phyloP scores from a whole-genome alignment of 2,888 invertebrate genomes.

The Empis livida region DNA sequence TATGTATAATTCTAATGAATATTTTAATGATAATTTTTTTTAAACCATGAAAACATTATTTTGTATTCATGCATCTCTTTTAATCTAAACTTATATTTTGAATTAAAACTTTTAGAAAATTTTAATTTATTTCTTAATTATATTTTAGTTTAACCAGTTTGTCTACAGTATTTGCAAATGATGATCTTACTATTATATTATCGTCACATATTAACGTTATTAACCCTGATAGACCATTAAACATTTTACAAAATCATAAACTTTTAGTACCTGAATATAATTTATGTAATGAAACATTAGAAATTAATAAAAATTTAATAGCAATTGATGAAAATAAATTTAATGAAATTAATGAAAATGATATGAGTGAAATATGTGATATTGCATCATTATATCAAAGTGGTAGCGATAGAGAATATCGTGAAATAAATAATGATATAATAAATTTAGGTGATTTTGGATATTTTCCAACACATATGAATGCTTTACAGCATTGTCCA shows the following conservation, averaged over 20 bases:
- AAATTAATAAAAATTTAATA: constrained; percentile 11
- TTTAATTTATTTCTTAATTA: too few species aligned
- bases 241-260: constrained; percentile 16
- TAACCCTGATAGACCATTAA: constrained; percentile 8
- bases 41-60: too few species aligned
- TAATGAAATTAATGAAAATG: constrained; percentile 1
- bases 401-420: not conserved
- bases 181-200: constrained; percentile 25
- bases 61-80: too few species aligned
- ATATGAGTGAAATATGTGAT: constrained; percentile 8
- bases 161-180: too few species aligned
- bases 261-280: constrained; percentile 16
- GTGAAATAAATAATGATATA: constrained; percentile 6
- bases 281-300: not conserved
- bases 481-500: constrained; percentile 19
- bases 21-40: too few species aligned
- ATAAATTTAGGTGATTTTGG: constrained; percentile 15
- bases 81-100: too few species aligned
- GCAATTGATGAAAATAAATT: constrained; percentile 14
- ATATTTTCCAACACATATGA: constrained; percentile 15
- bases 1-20: too few species aligned
- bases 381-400: constrained; percentile 5
- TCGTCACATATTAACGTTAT: constrained; percentile 24
- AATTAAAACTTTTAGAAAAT: too few species aligned
- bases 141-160: too few species aligned